Base-by-base conservation (phyloP, 2,888 invertebrate genomes). In the Drosophila recens region DNA sequence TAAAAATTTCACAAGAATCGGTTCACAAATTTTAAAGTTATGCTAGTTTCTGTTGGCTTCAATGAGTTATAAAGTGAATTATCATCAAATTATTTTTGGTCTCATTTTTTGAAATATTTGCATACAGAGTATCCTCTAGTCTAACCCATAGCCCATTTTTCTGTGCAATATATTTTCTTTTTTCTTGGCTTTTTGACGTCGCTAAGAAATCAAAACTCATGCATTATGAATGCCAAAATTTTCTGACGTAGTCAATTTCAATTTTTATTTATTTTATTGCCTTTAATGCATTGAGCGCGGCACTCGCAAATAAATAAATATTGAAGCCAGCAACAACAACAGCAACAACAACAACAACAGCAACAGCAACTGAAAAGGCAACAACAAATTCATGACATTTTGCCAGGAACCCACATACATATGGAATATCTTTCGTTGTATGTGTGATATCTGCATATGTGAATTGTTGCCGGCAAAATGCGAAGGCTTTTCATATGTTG, bases 141-240 rank as follows among this genome's bases (percentile, higher is more conserved):
- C 11, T 33, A 10, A 20, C 9, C n/a, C 13, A 11, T 9, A 9
- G 2, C 4, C 6, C n/a, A 20, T 15, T 27, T 27, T 27, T 48
- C 30, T 13, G 11, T 40, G 8, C 5, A 13, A 13, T 34, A 15
- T 49, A 27, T 36, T 46, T 58, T 46, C 38, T 58, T 36, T 45
- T 45, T 45, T 23, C 40, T 63, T 54, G 48, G 42, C 52, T 61
- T 71, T 54, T 78, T 66, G 61, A 81, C 84, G 80, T 76, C 72
- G 84, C 84, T 72, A 80, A 84, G 76, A 86, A 86, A 86, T 86
- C 88, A 88, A 88, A 86, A 89, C 87, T 90, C 88, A 90, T 90
- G 89, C 85, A 90, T 90, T 90, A 90, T 90, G 89, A 90, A 90
- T 90, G 90, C 87, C 90, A 89, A 90, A 79, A 78, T 79, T 86